Conservation (phyloP, 2,888 invertebrate species). For the Cyclophora punctaria region DNA sequence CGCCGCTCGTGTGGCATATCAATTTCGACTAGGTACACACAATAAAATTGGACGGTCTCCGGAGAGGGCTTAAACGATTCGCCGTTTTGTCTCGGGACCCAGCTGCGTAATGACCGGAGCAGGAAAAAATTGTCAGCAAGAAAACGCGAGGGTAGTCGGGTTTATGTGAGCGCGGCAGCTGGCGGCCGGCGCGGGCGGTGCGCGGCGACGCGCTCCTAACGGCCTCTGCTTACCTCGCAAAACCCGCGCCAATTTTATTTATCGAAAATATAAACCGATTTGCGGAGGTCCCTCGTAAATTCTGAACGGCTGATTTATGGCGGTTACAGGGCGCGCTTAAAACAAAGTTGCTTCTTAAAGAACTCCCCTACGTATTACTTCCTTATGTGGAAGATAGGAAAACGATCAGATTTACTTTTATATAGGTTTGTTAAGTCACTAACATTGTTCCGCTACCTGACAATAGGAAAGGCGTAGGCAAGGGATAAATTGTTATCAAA, state of each 20-base stretch:
- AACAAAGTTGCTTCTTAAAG: conserved; percentile 64
- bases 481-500: no score
- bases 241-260: conserved; percentile 75
- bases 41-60: conserved; percentile 74
- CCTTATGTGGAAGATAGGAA: conserved; percentile 28
- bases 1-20: conserved; percentile 66
- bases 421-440: conserved; percentile 19
- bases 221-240: conserved; percentile 74
- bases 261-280: conserved; percentile 76
- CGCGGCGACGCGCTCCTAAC: conserved; percentile 67
- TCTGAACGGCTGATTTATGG: conserved; percentile 69
- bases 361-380: conserved; percentile 45
- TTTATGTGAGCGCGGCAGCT: conserved; percentile 70
- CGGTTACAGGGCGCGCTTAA: conserved; percentile 67
- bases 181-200: conserved; percentile 35
- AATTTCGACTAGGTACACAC: conserved; percentile 72
- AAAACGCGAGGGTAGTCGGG: conserved; percentile 73
- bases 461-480: no score
- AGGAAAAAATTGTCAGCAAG: conserved; percentile 76
- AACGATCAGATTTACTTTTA: conserved; percentile 18
- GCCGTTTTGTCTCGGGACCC: conserved; percentile 74
- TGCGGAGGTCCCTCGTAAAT: conserved; percentile 72
- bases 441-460: conserved; percentile 1
- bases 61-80: conserved; percentile 75
- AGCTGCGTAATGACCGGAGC: conserved; percentile 74